Base-by-base conservation (phyloP, 1,140 invertebrate genomes). In the Drosophila insularis region DNA sequence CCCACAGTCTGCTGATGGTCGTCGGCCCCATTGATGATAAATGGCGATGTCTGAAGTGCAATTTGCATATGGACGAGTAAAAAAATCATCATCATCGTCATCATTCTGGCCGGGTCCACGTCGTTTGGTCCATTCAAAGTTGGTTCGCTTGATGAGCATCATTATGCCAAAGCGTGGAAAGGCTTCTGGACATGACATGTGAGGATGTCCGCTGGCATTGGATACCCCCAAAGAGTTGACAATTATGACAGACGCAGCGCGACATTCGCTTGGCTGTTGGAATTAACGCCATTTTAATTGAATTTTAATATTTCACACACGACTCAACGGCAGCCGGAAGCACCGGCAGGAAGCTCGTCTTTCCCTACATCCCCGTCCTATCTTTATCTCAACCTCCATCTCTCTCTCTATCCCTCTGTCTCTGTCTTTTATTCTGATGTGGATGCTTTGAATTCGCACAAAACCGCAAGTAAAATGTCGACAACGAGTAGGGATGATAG, bases 261-360 rank as follows among this genome's bases (percentile, higher is more conserved):
- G 69, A 60, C 79, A 70, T 76, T 73, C 74, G 78, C 5, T 75
- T 68, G 64, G 59, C 82, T 73, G 78, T 82, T 80, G 75, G 77
- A 87, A 91, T 90, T 91, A 90, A 90, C 89, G 89, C 81, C 80
- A 89, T 90, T 91, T 90, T 90, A 90, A 90, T 90, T 90, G 89
- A 90, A 90, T 90, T 90, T 90, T 90, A 90, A 90, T 90, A 90
- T 90, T 90, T 90, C 79, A 90, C 89, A 89, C 78, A 90, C 73
- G 73, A 76, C 73, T 76, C 84, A 71, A 79, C 79, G 70, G 63
- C 23, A 43, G 39, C 43, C 39, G 21, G 63, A 66, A 60, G 58
- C 58, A n/a, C 13, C 11, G 5, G 39, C 60, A 73, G 71, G 43
- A 50, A 50, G 43, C 43, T 50, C 43, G 10, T 21, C 43, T 50